phyloP scores from a whole-genome alignment of 2,888 invertebrate species.

The Phyto melanocephala region DNA sequence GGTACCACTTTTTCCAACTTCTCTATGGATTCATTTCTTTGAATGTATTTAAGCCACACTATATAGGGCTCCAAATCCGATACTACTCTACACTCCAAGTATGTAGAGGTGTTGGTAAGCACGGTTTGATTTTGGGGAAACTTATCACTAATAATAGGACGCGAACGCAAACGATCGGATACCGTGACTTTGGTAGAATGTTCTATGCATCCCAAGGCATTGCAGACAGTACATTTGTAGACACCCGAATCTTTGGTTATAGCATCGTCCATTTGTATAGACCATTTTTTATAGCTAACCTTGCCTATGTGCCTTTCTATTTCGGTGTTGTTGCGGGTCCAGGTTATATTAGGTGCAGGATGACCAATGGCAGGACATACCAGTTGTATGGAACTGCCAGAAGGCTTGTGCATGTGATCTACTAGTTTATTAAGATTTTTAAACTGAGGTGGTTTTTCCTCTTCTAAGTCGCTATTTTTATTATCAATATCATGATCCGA shows the following conservation, averaged over 20 bases:
- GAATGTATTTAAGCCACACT: slow-evolving; percentile 84
- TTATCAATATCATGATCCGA: slow-evolving; percentile 52
- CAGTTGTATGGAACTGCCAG: slow-evolving; percentile 86
- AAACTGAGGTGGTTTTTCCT: slow-evolving; percentile 64
- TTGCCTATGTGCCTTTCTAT: slow-evolving; percentile 84
- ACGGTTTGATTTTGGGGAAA: slow-evolving; percentile 91
- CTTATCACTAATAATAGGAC: slow-evolving; percentile 90
- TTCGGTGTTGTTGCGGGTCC: slow-evolving; percentile 87
- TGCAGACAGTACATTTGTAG: slow-evolving; percentile 93
- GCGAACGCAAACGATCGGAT: slow-evolving; percentile 89
- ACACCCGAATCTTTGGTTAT: slow-evolving; percentile 90
- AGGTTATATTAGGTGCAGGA: slow-evolving; percentile 90
- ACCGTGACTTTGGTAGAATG: slow-evolving; percentile 85
- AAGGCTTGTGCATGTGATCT: slow-evolving; percentile 82
- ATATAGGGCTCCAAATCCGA: slow-evolving; percentile 91
- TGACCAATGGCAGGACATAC: slow-evolving; percentile 82
- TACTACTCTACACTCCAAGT: slow-evolving; percentile 88
- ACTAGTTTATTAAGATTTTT: slow-evolving; percentile 65
- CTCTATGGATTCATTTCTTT: slow-evolving; percentile 68
- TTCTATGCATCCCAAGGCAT: slow-evolving; percentile 87
- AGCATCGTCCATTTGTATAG: slow-evolving; percentile 87
- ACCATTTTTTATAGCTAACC: slow-evolving; percentile 84
- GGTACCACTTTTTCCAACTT: slow-evolving; percentile 66
- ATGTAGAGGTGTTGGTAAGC: slow-evolving; percentile 84
- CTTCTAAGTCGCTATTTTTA: slow-evolving; percentile 36